phyloP scores from a whole-genome alignment of 92 coral and sea anemone genomes.

The Epizoanthus fatuus region DNA sequence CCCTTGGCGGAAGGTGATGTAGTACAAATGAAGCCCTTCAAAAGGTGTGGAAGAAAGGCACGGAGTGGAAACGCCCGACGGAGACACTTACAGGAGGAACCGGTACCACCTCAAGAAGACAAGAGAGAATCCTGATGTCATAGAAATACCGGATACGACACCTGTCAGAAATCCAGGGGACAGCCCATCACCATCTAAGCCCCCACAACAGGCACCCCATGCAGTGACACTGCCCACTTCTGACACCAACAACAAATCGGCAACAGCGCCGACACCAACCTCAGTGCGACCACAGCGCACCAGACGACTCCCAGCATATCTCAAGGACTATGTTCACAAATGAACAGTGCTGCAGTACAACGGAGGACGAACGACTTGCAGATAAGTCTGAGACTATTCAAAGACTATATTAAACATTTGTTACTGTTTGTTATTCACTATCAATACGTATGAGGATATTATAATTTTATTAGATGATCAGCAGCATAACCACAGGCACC shows the following conservation, averaged over 20 bases:
- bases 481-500: no score
- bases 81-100: constrained; percentile 49
- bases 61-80: constrained; percentile 42
- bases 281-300: constrained; percentile 39
- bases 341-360: not conserved
- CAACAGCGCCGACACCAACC: not conserved
- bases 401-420: no score
- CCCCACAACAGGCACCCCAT: not conserved
- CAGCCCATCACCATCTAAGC: not conserved
- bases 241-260: not conserved
- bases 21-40: constrained; percentile 38
- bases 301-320: constrained; percentile 41
- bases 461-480: no score
- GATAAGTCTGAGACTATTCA: no score
- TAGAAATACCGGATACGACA: not conserved
- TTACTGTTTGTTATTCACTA: no score
- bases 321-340: constrained; percentile 25
- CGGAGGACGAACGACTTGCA: no score
- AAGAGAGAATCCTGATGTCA: constrained; percentile 17
- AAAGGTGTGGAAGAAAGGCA: constrained; percentile 53
- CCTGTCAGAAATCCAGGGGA: not conserved
- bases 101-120: constrained; percentile 48
- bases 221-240: not conserved
- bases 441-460: no score
- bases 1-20: constrained; percentile 26